phyloP scores from a whole-genome alignment of 1,140 invertebrate species.

The Octopus sinensis region DNA sequence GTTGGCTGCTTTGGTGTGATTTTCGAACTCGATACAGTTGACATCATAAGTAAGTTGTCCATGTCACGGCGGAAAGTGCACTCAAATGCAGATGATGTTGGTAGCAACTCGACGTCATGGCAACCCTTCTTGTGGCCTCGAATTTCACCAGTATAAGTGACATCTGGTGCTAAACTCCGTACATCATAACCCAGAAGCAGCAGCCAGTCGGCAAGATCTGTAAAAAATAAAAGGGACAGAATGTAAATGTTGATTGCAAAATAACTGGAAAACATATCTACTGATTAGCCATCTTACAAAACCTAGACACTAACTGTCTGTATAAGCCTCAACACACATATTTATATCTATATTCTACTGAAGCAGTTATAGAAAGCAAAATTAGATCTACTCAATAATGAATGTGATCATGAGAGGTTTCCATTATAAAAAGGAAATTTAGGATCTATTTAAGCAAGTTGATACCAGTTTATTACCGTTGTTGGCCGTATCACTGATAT shows the following conservation, averaged over 20 bases:
- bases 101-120: slow-evolving; percentile 66
- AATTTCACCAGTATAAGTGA: slow-evolving; percentile 68
- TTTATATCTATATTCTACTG: too few relatives aligned
- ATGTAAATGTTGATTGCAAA: neutral
- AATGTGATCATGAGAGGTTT: too few relatives aligned
- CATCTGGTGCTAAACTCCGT: slow-evolving; percentile 77
- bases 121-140: slow-evolving; percentile 63
- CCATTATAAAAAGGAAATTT: too few relatives aligned
- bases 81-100: slow-evolving; percentile 60
- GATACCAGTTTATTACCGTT: too few relatives aligned
- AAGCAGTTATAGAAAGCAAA: too few relatives aligned
- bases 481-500: too few relatives aligned
- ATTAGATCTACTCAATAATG: too few relatives aligned
- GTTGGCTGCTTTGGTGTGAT: slow-evolving; percentile 42
- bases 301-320: too few relatives aligned
- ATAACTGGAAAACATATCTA: too few relatives aligned
- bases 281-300: too few relatives aligned
- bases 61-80: slow-evolving; percentile 56
- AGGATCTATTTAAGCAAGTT: too few relatives aligned
- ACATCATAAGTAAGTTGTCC: slow-evolving; percentile 48
- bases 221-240: slow-evolving; percentile 26
- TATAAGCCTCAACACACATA: too few relatives aligned
- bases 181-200: slow-evolving; percentile 79
- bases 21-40: slow-evolving; percentile 48
- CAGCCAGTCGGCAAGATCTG: slow-evolving; percentile 83